Percentiles rank a stretch among this genome's conserved stretches.
Conservation (phyloP, 2,797 vertebrate species). For the Sebastes wilsoni region DNA sequence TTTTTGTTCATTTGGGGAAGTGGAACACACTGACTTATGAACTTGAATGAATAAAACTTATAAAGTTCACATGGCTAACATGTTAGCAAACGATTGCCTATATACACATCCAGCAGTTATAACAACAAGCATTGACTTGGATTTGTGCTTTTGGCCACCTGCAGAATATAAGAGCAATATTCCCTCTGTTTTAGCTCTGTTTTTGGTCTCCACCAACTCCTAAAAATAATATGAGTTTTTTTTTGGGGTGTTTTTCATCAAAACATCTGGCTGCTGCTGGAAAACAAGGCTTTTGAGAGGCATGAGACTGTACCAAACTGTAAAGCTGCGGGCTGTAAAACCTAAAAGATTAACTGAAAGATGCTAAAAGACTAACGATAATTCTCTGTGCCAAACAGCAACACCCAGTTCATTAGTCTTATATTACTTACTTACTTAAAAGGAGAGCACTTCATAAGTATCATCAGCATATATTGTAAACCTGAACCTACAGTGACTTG, state of each 20-base stretch:
- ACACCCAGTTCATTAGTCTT: neutral
- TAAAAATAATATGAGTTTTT: neutral
- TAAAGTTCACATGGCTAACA: neutral
- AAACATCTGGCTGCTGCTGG: neutral
- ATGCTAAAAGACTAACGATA: neutral
- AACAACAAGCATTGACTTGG: neutral
- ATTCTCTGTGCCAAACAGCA: neutral
- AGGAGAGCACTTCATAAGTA: fast-evolving
- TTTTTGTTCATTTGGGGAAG: neutral
- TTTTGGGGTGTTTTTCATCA: neutral
- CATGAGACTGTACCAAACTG: neutral
- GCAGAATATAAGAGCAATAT: neutral
- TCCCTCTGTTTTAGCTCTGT: neutral
- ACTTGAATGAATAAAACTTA: too few species aligned
- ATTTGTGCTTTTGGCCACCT: neutral
- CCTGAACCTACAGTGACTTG: neutral
- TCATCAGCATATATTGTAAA: neutral
- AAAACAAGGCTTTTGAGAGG: neutral
- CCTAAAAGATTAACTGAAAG: neutral
- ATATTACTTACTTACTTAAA: neutral
- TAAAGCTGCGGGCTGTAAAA: neutral
- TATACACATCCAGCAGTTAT: neutral
- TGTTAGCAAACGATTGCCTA: neutral
- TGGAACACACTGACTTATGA: neutral
- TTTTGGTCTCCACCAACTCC: too few species aligned